These are phyloP conservation scores for Sceliomorpha sp. DNA, from an alignment of 2,888 invertebrate genomes.

Conservation along the genomic window DNA sequence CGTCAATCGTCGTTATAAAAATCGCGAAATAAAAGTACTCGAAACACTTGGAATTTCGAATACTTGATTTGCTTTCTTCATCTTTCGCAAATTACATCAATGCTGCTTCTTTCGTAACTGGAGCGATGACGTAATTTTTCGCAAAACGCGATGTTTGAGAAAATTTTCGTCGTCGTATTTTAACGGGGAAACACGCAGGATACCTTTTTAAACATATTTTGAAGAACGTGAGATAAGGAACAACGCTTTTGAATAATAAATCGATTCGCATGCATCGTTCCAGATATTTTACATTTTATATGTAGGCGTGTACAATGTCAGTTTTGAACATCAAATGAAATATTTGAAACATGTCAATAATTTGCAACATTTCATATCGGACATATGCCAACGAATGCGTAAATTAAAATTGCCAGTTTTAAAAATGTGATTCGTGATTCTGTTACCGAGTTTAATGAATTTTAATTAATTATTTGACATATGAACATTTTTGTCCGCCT, in stretches of 20 bases:
- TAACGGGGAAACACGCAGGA: background rate
- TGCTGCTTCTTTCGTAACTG: background rate
- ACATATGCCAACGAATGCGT: too few species aligned
- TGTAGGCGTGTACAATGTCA: background rate
- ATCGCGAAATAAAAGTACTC: slow-evolving; percentile 12
- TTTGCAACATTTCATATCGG: too few species aligned
- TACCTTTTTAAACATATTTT: background rate
- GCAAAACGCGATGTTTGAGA: background rate
- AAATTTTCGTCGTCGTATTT: background rate
- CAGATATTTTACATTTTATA: too few species aligned
- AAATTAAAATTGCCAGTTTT: too few species aligned
- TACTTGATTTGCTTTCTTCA: background rate
- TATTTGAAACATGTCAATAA: too few species aligned
- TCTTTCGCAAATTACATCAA: background rate
- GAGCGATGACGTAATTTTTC: background rate
- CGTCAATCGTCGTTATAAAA: slow-evolving; percentile 22
- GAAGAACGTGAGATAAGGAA: too few species aligned
- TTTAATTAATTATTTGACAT: too few species aligned
- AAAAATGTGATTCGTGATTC: too few species aligned
- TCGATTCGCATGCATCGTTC: too few species aligned
- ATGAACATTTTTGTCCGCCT: too few species aligned
- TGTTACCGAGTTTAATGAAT: too few species aligned
- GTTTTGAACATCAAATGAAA: too few species aligned
- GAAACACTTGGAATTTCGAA: slow-evolving; percentile 1
- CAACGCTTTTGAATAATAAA: background rate